These are phyloP conservation scores for Therioaphis trifolii DNA, from an alignment of 2,888 invertebrate species.

Conservation along the genomic window DNA sequence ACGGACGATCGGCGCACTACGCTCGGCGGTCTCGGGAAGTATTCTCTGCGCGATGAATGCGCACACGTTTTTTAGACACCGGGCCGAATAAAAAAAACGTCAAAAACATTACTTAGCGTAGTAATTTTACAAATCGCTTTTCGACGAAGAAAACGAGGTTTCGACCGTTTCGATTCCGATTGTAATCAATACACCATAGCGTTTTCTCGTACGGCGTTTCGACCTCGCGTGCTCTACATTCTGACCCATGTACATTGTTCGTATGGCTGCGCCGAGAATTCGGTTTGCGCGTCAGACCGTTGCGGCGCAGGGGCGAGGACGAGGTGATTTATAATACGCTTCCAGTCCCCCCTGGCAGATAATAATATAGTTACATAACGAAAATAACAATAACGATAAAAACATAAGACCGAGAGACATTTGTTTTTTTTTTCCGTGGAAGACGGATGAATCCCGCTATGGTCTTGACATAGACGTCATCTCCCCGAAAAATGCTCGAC, in stretches of 20 bases:
- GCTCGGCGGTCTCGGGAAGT: no score
- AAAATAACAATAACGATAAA: no score
- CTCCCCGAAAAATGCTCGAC: no score
- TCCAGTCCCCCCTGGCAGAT: background rate
- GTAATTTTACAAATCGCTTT: background rate
- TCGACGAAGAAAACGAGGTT: background rate
- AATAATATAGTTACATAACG: no score
- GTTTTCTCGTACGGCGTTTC: background rate
- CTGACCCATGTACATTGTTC: background rate
- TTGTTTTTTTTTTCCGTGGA: background rate
- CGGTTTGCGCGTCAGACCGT: background rate
- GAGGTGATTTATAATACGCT: slow-evolving; percentile 1
- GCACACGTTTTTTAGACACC: no score
- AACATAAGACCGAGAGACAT: background rate
- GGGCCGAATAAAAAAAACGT: no score
- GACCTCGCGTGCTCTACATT: background rate
- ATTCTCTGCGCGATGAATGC: no score
- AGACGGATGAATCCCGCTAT: no score
- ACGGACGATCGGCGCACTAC: no score
- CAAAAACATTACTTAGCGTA: background rate
- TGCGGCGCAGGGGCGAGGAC: background rate
- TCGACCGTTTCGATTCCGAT: background rate
- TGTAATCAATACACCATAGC: slow-evolving; percentile 2
- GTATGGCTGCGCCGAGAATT: background rate
- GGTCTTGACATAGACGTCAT: no score